Evolutionary conservation across 1,140 invertebrate genomes (phyloP), one percentile per base, ranked within the genome.

Genomic region (Aphelenchoides besseyi): DNA sequence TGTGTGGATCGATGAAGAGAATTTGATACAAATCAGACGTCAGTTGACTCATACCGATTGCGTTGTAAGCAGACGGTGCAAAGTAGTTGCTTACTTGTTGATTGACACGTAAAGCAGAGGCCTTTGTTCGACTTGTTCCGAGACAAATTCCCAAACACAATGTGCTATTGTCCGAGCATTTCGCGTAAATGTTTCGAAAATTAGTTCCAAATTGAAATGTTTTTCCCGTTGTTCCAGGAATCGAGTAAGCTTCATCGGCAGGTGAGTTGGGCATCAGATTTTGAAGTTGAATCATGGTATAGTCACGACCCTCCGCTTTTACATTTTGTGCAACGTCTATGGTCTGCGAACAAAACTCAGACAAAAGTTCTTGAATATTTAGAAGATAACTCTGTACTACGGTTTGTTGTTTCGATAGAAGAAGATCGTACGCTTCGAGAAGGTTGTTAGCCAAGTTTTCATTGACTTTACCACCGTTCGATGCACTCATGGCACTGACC

Each of bases 251-350:
- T n/a, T 16, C 29, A 32, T 29, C 12, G 36, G 63, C n/a, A 12
- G 16, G 9, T 12, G 16, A 37, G 12, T 9, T n/a, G 1, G 63
- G 63, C 12, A 37, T 66, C 36, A 66, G 29, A 23, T 12, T 23
- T 66, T 66, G 63, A 16, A 66, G 36, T 35, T 66, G 30, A 53
- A 66, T 66, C 12, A n/a, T 32, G 12, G 63, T 66, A 30, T 41
- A 41, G 30, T 66, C 30, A 1, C 32, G 32, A 12, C 63, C 63
- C 16, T 16, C n/a, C 63, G 63, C 63, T n/a, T 35, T 37, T 32
- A 32, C 36, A 12, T 33, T 53, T 26, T 53, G 16, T n/a, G 30
- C 23, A 12, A 33, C 30, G 26, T 66, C 63, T 12, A 23, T 12
- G 23, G 63, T 66, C 29, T 66, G 12, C 2, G 30, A 16, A 53